These are phyloP conservation scores for Tauraco erythrolophus DNA, from an alignment of 2,113 vertebrate species.

Conservation along the genomic window DNA sequence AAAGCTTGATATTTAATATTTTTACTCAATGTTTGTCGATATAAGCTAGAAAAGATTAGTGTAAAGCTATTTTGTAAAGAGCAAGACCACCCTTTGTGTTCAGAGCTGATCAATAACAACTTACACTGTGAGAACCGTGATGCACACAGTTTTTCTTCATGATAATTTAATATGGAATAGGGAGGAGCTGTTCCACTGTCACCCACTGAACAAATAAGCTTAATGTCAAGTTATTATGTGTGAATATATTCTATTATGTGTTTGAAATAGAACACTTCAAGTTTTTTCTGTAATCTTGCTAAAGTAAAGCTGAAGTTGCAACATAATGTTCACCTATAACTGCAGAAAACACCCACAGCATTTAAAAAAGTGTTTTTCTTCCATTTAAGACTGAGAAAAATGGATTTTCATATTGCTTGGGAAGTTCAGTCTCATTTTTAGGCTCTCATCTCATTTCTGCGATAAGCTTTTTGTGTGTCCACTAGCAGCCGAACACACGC, in stretches of 20 bases:
- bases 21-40: neutral
- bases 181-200: neutral
- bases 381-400: neutral
- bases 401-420: neutral
- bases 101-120: neutral
- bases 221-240: neutral
- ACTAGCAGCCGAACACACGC: rapidly evolving
- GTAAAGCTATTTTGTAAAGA: neutral
- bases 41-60: constrained; percentile 3
- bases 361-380: neutral
- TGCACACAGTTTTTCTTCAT: neutral
- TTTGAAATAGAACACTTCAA: neutral
- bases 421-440: neutral
- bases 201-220: neutral
- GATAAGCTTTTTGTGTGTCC: neutral
- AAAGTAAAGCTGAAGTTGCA: neutral
- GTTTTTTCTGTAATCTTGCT: neutral
- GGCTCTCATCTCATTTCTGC: neutral
- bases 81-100: neutral
- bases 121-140: neutral
- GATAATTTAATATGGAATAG: neutral
- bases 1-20: neutral
- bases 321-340: neutral
- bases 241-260: neutral
- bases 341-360: neutral